A percentile compares a stretch with the other conserved stretches of the same genome.
phyloP scores from a whole-genome alignment of 1,140 invertebrate genomes.

The Cardiocondyla obscurior region DNA sequence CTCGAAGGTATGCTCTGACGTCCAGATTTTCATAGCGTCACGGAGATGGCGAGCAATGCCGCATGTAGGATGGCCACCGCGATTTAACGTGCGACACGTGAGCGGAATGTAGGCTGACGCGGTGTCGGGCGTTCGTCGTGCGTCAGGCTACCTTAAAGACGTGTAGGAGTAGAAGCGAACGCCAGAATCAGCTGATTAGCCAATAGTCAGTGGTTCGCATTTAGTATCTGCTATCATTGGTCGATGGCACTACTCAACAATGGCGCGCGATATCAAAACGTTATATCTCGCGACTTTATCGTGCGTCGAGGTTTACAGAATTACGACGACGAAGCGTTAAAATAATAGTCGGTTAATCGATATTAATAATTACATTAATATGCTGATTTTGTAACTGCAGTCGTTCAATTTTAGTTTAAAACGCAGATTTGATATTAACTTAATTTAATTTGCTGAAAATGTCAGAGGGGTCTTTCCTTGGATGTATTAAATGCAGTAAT shows the following conservation, averaged over 20 bases:
- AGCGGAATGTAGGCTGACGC: slow-evolving; percentile 25
- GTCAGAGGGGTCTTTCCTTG: neutral
- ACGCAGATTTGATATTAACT: neutral
- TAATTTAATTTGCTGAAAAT: neutral
- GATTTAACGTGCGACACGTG: slow-evolving; percentile 62
- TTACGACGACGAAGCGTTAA: too few species aligned
- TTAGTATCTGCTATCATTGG: neutral
- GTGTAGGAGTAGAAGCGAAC: slow-evolving; percentile 59
- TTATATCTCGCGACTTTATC: neutral
- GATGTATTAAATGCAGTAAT: neutral
- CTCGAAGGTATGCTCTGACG: slow-evolving; percentile 89
- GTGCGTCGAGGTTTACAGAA: too few species aligned
- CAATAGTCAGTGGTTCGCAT: neutral
- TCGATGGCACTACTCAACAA: neutral
- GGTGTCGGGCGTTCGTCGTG: slow-evolving; percentile 7
- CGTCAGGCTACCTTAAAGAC: slow-evolving; percentile 42
- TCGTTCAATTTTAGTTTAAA: neutral
- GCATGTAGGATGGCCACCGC: slow-evolving; percentile 38
- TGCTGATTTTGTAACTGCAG: too few species aligned
- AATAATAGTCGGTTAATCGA: too few species aligned
- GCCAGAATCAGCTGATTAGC: neutral
- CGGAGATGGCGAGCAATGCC: slow-evolving; percentile 4
- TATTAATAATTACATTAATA: too few species aligned
- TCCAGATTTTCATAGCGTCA: slow-evolving; percentile 89
- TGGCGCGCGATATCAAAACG: slow-evolving; percentile 16